Evolutionary conservation across 2,113 vertebrate genomes (phyloP).

Genomic region (Rhinolophus sinicus): DNA sequence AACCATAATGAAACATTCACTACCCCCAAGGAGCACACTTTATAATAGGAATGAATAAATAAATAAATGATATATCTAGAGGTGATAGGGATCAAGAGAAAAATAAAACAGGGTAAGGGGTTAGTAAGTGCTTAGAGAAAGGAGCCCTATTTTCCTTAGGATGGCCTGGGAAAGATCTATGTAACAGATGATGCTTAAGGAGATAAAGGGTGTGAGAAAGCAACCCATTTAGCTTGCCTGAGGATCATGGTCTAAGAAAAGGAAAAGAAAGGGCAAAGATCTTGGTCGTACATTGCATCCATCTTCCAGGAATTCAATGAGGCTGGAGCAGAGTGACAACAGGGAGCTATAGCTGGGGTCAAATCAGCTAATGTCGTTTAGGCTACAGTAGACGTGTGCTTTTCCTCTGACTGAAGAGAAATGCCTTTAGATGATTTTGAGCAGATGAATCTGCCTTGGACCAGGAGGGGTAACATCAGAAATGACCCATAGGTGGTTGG

Average conservation of each 20-base stretch:
- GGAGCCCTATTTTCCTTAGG: background rate
- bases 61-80: background rate
- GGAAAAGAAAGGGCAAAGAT: background rate
- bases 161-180: background rate
- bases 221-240: background rate
- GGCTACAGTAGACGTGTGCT: background rate
- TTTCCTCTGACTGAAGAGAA: background rate
- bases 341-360: fast-evolving
- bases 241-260: background rate
- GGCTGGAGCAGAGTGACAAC: background rate
- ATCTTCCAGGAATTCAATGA: background rate
- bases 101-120: background rate
- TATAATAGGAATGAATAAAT: background rate
- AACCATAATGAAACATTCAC: background rate
- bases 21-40: background rate
- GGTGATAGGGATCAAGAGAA: background rate
- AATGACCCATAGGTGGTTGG: background rate
- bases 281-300: background rate
- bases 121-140: background rate
- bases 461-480: background rate
- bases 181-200: background rate
- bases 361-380: background rate
- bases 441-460: background rate
- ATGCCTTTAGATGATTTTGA: background rate
- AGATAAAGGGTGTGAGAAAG: background rate